These are phyloP conservation scores for Fukomys damarensis DNA, from an alignment of 2,113 vertebrate genomes.

Conservation along the genomic window DNA sequence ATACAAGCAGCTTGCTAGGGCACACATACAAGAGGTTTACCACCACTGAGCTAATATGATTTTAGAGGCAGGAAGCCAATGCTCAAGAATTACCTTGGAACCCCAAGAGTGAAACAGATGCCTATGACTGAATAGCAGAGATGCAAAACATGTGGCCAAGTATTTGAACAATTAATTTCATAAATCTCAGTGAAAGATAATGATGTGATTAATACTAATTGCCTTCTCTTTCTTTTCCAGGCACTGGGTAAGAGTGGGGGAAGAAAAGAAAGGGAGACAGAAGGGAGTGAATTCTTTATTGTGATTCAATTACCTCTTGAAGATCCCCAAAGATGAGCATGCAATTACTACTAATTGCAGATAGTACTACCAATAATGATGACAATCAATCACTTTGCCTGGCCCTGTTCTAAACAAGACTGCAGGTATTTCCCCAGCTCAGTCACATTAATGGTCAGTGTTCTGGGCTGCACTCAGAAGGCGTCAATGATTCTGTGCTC, in stretches of 20 bases:
- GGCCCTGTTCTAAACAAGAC: conserved; percentile 62
- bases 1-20: background rate
- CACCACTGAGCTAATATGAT: background rate
- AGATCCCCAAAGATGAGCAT: conserved; percentile 62
- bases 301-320: conserved; percentile 64
- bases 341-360: conserved; percentile 75
- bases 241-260: background rate
- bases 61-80: background rate
- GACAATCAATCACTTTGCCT: conserved; percentile 58
- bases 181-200: conserved; percentile 74
- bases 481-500: background rate
- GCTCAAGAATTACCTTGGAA: background rate
- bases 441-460: background rate
- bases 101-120: conserved; percentile 38
- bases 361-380: conserved; percentile 56
- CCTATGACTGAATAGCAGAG: background rate
- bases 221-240: conserved; percentile 55
- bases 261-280: background rate
- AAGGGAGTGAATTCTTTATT: conserved; percentile 49
- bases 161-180: conserved; percentile 49
- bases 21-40: background rate
- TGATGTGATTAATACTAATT: conserved; percentile 72
- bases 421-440: background rate
- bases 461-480: background rate
- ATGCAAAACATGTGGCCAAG: background rate